phyloP scores from a whole-genome alignment of 30 jellyfish, hydroid and myxozoan species.

The Turritopsis dohrnii region DNA sequence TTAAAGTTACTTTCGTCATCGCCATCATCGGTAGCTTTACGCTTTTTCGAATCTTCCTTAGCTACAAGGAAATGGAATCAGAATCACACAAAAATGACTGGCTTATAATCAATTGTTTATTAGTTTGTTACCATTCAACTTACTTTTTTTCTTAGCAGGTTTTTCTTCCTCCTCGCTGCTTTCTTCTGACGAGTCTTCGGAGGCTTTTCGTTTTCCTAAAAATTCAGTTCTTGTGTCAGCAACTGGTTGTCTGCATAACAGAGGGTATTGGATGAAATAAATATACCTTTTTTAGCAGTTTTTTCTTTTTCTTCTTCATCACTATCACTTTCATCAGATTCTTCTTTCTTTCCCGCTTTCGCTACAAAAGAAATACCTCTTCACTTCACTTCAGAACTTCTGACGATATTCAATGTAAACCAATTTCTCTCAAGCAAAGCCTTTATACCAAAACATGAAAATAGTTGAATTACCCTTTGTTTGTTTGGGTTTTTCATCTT shows the following conservation, averaged over 20 bases:
- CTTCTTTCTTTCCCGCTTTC: conserved; percentile 15
- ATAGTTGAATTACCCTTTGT: neutral
- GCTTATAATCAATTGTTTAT: too few species aligned
- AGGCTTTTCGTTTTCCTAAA: conserved; percentile 14
- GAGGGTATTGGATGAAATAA: too few species aligned
- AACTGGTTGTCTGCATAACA: neutral
- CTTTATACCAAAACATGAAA: neutral
- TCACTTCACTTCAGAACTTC: too few species aligned
- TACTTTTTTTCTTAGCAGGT: conserved; percentile 14
- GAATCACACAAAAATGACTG: neutral
- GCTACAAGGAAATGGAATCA: neutral
- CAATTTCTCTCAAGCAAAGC: neutral
- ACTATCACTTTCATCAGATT: neutral
- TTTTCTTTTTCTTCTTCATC: conserved; percentile 40
- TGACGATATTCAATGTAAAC: too few species aligned
- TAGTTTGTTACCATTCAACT: too few species aligned
- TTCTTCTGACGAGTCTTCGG: conserved; percentile 33
- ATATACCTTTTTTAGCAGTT: conserved; percentile 21
- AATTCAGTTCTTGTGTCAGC: neutral
- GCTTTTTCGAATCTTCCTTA: conserved; percentile 16
- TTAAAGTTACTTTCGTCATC: conserved; percentile 1
- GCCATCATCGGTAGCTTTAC: conserved; percentile 27
- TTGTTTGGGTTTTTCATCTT: neutral
- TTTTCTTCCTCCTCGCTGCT: conserved; percentile 38
- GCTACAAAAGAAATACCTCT: too few species aligned